Evolutionary conservation across 1,140 invertebrate genomes (phyloP), one percentile per base, ranked within the genome.

Genomic region (Yoshiicerus persimilis): DNA sequence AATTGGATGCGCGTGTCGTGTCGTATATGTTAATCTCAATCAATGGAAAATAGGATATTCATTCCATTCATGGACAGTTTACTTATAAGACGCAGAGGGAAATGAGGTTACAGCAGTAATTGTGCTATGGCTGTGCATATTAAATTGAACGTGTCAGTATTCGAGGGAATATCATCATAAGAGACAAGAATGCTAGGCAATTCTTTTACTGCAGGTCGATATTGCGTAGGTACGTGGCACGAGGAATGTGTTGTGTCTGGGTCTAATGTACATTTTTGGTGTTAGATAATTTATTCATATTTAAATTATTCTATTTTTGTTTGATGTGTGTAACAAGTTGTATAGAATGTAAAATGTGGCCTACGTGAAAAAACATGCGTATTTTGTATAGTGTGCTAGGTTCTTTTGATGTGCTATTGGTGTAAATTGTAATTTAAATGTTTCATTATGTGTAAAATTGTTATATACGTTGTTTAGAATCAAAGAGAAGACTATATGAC

Each of bases 401-500:
- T 39, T 39, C 38, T 2, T 56, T 16, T 3, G 9, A 56, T 56
- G 20, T n/a, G 47, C 13, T 80, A 4, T 77, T 20, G 5, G 32
- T 66, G 4, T 34, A 86, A 64, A 13, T 86, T 86, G 4, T 62
- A 64, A 36, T 38, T 32, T 66, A 86, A 23, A n/a, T 64, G 25
- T 41, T 10, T 47, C 20, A 47, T 85, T 85, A 27, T 85, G 5
- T 70, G 75, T 80, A 80, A 34, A 80, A 80, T 1, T 36, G 11
- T n/a, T 80, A 80, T 36, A 80, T 80, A 32, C 11, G 16, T 80
- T 80, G 66, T 85, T 87, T 92, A 94, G 94, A 94, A 92, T 91
- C 92, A 62, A 94, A 94, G 92, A 92, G 94, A 92, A 93, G 93
- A 92, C 92, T 93, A 91, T 94, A 94, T 91, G 94, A 94, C 91